phyloP scores from a whole-genome alignment of 2,797 vertebrate genomes.

The Macroramphosus scolopax region DNA sequence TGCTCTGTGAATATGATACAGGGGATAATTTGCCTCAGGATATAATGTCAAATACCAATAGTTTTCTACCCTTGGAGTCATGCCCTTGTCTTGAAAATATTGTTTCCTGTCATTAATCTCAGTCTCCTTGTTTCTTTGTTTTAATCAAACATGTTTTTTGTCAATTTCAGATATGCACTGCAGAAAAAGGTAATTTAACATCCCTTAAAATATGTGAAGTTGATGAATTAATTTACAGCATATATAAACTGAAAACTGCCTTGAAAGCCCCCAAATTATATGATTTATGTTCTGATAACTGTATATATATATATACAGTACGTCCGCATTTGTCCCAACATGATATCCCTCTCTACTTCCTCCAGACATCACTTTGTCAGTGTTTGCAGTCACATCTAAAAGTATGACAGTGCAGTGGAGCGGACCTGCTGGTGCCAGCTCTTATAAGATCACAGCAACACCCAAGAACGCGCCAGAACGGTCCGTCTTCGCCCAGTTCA shows the following conservation, averaged over 20 bases:
- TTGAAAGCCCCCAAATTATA: too few relatives aligned
- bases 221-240: too few relatives aligned
- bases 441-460: conserved; percentile 79
- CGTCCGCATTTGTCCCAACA: too few relatives aligned
- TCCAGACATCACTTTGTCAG: conserved; percentile 75
- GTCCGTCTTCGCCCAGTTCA: conserved; percentile 69
- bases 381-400: conserved; percentile 81
- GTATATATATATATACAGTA: too few relatives aligned
- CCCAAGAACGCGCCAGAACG: conserved; percentile 63
- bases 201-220: too few relatives aligned
- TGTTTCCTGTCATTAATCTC: conserved; percentile 13
- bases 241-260: too few relatives aligned
- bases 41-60: conserved; percentile 52
- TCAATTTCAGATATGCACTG: conserved; percentile 82
- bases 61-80: conserved; percentile 35
- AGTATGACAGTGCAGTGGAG: conserved; percentile 78
- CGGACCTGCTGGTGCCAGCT: conserved; percentile 66
- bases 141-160: conserved; percentile 43
- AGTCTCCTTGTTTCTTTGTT: conserved; percentile 19
- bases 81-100: conserved; percentile 26
- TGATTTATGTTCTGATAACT: too few relatives aligned
- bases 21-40: conserved; percentile 61
- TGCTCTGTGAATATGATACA: conserved; percentile 68
- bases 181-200: conserved; percentile 78
- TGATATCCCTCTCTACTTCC: conserved; percentile 6